Percentiles rank a stretch among this genome's conserved stretches.
Conservation (phyloP, 2,113 vertebrate species). For the Apus apus region DNA sequence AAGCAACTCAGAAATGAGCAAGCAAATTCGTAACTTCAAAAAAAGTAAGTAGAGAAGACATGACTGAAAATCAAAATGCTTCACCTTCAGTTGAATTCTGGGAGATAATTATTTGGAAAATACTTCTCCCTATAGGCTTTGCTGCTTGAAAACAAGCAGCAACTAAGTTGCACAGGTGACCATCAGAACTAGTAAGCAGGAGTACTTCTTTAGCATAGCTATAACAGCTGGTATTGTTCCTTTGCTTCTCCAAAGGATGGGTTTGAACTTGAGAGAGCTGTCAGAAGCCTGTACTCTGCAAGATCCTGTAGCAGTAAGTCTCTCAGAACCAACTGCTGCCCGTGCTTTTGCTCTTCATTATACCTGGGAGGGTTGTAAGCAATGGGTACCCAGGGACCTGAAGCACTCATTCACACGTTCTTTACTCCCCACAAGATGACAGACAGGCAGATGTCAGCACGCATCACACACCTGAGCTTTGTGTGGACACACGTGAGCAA, state of each 20-base stretch:
- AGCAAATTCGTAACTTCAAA: background rate
- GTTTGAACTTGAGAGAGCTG: background rate
- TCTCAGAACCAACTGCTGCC: background rate
- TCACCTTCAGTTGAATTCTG: background rate
- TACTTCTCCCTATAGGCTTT: background rate
- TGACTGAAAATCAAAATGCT: background rate
- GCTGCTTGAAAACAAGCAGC: background rate
- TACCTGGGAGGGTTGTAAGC: background rate
- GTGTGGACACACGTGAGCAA: background rate
- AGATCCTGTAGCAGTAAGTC: background rate
- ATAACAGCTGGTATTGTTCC: background rate
- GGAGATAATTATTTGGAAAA: background rate
- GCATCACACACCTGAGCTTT: background rate
- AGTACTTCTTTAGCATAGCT: background rate
- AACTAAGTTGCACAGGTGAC: fast-evolving
- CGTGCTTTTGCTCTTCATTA: background rate
- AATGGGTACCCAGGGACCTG: background rate
- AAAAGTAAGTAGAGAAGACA: background rate
- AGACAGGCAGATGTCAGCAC: background rate
- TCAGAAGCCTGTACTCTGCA: background rate
- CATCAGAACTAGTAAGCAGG: background rate
- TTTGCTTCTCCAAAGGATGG: background rate
- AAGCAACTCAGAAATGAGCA: background rate
- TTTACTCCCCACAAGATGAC: background rate
- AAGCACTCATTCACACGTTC: background rate